phyloP scores from a whole-genome alignment of 2,888 invertebrate genomes.

The Melieria crassipennis region DNA sequence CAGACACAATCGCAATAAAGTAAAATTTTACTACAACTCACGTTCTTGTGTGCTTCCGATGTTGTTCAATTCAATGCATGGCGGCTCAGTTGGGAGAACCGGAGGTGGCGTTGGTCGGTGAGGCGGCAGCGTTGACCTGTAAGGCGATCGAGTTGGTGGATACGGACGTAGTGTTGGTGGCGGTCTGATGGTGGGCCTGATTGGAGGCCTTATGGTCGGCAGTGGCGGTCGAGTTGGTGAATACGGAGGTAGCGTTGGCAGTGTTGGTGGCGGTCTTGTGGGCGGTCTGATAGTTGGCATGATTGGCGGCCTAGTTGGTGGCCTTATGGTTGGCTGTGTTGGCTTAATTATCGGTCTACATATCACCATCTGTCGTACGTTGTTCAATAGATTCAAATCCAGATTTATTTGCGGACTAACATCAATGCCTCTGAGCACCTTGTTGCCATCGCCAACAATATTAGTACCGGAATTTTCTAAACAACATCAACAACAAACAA shows the following conservation, averaged over 20 bases:
- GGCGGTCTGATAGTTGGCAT: not conserved
- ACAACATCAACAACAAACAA: not conserved
- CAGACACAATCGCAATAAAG: too few relatives aligned
- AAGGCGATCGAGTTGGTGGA: not conserved
- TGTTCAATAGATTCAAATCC: constrained; percentile 26
- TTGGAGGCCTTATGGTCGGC: not conserved
- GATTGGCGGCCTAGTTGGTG: not conserved
- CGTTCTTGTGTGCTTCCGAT: too few relatives aligned
- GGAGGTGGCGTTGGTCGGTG: too few relatives aligned
- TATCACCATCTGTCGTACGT: constrained; percentile 12
- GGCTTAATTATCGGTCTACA: constrained; percentile 25
- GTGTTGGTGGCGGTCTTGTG: not conserved
- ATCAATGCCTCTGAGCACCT: not conserved
- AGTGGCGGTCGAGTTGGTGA: not conserved
- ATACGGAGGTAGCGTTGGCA: not conserved
- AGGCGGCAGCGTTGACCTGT: too few relatives aligned
- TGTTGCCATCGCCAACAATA: constrained; percentile 22
- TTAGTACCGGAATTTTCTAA: constrained; percentile 10
- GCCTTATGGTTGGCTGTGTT: not conserved
- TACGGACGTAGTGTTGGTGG: not conserved
- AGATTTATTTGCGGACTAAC: constrained; percentile 16
- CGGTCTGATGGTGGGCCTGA: not conserved
- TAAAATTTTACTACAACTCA: too few relatives aligned
- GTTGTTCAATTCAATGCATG: not conserved
- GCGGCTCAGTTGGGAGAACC: not conserved